A percentile compares a stretch with the other conserved stretches of the same genome.
phyloP scores from a whole-genome alignment of 2,113 vertebrate species.

The Crotalus viridis region DNA sequence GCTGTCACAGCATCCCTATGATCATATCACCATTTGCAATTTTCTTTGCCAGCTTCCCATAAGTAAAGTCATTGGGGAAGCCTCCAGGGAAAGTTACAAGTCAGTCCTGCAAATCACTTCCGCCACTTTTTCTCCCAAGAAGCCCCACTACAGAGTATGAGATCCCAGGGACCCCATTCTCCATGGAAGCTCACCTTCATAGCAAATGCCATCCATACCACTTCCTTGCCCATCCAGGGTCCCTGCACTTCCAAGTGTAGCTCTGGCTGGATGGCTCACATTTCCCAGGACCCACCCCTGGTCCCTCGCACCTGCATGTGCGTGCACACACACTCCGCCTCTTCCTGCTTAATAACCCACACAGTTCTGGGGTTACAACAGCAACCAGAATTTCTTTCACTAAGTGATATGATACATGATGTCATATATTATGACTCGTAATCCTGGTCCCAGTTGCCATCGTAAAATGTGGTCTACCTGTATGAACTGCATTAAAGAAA shows the following conservation, averaged over 20 bases:
- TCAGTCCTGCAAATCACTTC: background rate
- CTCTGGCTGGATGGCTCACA: background rate
- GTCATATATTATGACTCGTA: background rate
- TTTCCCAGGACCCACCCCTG: background rate
- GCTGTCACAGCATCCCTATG: background rate
- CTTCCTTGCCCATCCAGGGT: background rate
- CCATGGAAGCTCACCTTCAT: background rate
- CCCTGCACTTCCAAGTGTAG: background rate
- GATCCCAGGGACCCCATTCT: background rate
- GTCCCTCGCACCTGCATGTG: background rate
- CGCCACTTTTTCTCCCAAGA: background rate
- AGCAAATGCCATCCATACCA: background rate
- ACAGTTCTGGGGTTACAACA: background rate
- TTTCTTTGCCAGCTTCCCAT: background rate
- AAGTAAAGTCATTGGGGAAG: background rate
- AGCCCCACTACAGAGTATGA: background rate
- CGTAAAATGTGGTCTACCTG: background rate
- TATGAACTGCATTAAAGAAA: background rate
- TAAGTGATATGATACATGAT: background rate
- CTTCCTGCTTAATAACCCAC: background rate
- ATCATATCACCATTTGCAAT: background rate
- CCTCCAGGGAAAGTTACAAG: background rate
- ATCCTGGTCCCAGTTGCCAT: background rate
- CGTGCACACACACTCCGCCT: background rate
- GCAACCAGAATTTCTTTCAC: background rate